phyloP scores from a whole-genome alignment of 2,113 vertebrate species.

The Nymphicus hollandicus region DNA sequence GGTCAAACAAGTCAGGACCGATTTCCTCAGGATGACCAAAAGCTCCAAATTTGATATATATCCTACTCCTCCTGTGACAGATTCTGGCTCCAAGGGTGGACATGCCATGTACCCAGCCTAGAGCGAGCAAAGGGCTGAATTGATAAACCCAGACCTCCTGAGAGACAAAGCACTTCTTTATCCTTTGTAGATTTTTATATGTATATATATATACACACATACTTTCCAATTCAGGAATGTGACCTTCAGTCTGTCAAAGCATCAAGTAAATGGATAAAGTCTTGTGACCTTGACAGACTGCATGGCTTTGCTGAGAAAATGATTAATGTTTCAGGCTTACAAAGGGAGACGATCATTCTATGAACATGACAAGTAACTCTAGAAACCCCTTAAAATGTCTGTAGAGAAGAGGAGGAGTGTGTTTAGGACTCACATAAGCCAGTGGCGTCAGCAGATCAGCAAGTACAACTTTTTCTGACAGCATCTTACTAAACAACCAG shows the following conservation, averaged over 20 bases:
- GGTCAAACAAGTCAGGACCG: background rate
- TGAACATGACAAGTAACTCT: background rate
- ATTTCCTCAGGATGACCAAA: background rate
- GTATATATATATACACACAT: background rate
- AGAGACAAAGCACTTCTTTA: background rate
- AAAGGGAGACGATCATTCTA: background rate
- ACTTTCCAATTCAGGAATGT: background rate
- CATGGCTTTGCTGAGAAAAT: background rate
- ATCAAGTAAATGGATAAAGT: background rate
- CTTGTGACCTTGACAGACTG: background rate
- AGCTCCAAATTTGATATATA: background rate
- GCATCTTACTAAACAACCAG: background rate
- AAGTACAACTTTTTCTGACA: background rate
- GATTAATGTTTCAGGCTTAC: background rate
- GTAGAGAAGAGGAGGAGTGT: background rate
- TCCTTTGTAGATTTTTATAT: background rate
- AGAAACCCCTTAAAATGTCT: background rate
- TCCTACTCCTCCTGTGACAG: background rate
- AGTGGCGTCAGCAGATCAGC: background rate
- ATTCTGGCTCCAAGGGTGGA: background rate
- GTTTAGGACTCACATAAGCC: rapidly evolving
- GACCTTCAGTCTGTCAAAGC: background rate
- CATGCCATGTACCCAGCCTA: background rate
- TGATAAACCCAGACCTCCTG: background rate
- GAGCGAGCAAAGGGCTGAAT: background rate